These are phyloP conservation scores for Diprion similis DNA, from an alignment of 1,140 invertebrate genomes.

Conservation along the genomic window DNA sequence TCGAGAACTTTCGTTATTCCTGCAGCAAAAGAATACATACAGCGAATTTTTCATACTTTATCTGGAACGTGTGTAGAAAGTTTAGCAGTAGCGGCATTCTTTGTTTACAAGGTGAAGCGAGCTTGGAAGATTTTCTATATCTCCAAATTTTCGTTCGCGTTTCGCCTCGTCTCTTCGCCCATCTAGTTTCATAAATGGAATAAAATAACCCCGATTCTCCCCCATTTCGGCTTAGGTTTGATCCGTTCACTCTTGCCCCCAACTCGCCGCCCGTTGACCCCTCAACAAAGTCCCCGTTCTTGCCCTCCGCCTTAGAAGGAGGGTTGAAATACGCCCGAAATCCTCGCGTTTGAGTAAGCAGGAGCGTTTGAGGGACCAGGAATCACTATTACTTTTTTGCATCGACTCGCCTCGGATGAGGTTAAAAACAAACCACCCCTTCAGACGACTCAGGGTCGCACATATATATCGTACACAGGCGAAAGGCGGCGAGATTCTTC, in stretches of 20 bases:
- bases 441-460: not conserved
- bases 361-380: not conserved
- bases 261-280: not conserved
- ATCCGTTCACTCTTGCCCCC: not conserved
- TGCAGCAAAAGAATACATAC: not conserved
- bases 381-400: not conserved
- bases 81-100: not conserved
- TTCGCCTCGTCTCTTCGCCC: not conserved
- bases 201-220: not conserved
- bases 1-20: not conserved
- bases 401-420: not conserved
- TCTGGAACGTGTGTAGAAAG: not conserved
- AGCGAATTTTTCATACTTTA: not conserved
- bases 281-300: not conserved
- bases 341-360: not conserved
- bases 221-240: constrained; percentile 2
- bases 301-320: not conserved
- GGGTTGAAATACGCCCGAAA: constrained; percentile 1
- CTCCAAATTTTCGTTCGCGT: not conserved
- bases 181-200: not conserved
- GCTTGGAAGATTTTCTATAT: not conserved
- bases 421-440: not conserved
- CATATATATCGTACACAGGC: no score
- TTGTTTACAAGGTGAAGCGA: not conserved
- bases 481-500: not conserved